Percentiles rank a stretch among this genome's conserved stretches.
phyloP scores from a whole-genome alignment of 2,888 invertebrate species.

The Eupithecia vulgata region DNA sequence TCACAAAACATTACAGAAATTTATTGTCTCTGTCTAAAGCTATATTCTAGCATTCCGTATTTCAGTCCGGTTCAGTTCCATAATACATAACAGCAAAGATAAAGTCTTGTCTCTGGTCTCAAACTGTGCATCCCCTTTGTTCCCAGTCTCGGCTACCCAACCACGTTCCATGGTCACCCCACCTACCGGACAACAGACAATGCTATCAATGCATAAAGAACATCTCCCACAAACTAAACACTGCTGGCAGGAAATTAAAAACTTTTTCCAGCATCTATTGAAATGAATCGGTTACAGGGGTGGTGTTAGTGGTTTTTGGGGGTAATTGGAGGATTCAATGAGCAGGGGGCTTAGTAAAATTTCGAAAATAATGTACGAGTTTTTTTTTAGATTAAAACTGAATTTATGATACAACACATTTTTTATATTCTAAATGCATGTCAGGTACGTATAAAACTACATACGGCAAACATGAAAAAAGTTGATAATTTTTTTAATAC shows the following conservation, averaged over 20 bases:
- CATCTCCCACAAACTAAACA: conserved; percentile 38
- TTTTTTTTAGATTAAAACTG: no score
- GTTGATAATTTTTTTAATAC: no score
- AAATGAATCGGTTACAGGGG: conserved; percentile 30
- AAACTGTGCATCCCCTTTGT: not conserved
- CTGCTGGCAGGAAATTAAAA: conserved; percentile 51
- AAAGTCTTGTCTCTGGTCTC: not conserved
- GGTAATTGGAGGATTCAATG: not conserved
- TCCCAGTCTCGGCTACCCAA: not conserved
- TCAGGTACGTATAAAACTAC: not conserved
- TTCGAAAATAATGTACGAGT: not conserved
- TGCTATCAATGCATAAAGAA: conserved; percentile 43
- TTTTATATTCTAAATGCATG: not conserved
- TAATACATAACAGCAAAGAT: not conserved
- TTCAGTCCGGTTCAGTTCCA: not conserved
- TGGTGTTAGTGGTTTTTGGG: not conserved
- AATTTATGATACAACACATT: not conserved
- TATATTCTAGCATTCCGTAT: not conserved
- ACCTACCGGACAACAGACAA: conserved; percentile 35
- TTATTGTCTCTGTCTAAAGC: no score
- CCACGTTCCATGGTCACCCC: conserved; percentile 17
- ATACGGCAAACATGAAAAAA: no score
- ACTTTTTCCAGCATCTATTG: conserved; percentile 42
- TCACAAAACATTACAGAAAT: no score
- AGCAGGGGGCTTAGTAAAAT: not conserved